Evolutionary conservation across 64 coral and sea anemone species (phyloP), one percentile per base, ranked within the genome.

Genomic region (Montipora foliosa): DNA sequence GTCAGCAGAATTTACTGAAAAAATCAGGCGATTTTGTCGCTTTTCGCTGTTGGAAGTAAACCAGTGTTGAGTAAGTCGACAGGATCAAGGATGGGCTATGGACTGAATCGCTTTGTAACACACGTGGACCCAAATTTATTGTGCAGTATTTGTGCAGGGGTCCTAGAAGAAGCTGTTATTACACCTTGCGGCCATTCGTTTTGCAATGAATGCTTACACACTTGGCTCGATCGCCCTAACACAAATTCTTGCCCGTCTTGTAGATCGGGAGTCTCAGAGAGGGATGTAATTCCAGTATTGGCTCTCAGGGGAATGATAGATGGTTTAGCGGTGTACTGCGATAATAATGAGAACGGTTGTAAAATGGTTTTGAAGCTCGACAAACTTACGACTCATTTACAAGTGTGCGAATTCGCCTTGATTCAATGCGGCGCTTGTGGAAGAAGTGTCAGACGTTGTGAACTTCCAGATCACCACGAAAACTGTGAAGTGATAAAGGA

Each of bases 131-230:
- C 79, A 46, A 99, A 99, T 82, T 89, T 99, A 4, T 67, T 99
- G 29, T 99, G 98, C 47, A 94, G 95, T 83, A 99, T 99, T 68
- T 99, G 98, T 75, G 98, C 94, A 2, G 95, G 95, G 58, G 98
- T 99, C 17, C 80, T 99, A 44, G 82, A 99, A 90, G 84, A 90
- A 17, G 92, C 98, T n/a, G 92, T 99, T 5, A 90, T 95, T 79
- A 96, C 98, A 37, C 95, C 94, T 50, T 99, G 98, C 44, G 98
- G 98, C 1, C 98, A 99, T 77, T 94, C 92, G 55, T 99, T 99
- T 72, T 99, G 98, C 51, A 87, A 94, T 87, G 22, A 89, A 13
- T 99, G 98, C 77, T 83, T 97, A 49, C 86, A 97, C 73, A 97
- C 74, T 19, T 97, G 96, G 96, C 59, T 97, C 22, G 79, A 89